These are phyloP conservation scores for Lethenteron reissneri DNA, from an alignment of 2,113 vertebrate genomes.

Conservation along the genomic window DNA sequence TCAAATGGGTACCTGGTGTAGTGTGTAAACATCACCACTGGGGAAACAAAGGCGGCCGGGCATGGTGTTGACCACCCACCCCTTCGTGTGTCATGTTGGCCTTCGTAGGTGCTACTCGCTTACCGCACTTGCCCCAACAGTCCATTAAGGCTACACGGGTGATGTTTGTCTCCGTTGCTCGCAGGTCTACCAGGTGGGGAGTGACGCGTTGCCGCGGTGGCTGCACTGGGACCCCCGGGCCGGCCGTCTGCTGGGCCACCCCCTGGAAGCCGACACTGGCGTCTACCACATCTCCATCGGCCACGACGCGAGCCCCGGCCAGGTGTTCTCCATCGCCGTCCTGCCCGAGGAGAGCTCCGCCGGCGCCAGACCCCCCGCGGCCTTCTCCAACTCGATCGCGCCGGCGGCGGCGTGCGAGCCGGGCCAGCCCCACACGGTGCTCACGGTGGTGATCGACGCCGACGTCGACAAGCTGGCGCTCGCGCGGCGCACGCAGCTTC, in stretches of 20 bases:
- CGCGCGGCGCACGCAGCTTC: conserved; percentile 46
- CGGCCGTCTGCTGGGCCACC: conserved; percentile 49
- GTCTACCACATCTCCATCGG: conserved; percentile 60
- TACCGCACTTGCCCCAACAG: background rate
- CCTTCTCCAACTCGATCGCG: conserved; percentile 25
- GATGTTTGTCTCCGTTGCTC: conserved; percentile 12
- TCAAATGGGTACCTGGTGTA: too few species aligned
- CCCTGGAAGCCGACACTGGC: conserved; percentile 68
- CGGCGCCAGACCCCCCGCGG: conserved; percentile 41
- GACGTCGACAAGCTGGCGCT: conserved; percentile 84
- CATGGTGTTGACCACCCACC: too few species aligned
- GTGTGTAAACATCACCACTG: too few species aligned
- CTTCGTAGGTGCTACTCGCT: too few species aligned
- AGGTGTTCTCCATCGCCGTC: conserved; percentile 72
- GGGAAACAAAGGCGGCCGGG: too few species aligned
- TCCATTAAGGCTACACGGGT: conserved; percentile 9
- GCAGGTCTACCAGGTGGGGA: conserved; percentile 53
- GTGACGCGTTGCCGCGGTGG: conserved; percentile 56
- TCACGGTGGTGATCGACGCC: conserved; percentile 80
- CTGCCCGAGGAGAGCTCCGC: conserved; percentile 52
- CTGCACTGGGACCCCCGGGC: conserved; percentile 48
- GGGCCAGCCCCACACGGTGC: conserved; percentile 53
- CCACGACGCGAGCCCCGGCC: conserved; percentile 31
- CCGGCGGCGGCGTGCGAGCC: conserved; percentile 39
- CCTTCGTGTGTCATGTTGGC: too few species aligned